These are phyloP conservation scores for Drosophila nannoptera DNA, from an alignment of 1,140 invertebrate genomes.

Conservation along the genomic window DNA sequence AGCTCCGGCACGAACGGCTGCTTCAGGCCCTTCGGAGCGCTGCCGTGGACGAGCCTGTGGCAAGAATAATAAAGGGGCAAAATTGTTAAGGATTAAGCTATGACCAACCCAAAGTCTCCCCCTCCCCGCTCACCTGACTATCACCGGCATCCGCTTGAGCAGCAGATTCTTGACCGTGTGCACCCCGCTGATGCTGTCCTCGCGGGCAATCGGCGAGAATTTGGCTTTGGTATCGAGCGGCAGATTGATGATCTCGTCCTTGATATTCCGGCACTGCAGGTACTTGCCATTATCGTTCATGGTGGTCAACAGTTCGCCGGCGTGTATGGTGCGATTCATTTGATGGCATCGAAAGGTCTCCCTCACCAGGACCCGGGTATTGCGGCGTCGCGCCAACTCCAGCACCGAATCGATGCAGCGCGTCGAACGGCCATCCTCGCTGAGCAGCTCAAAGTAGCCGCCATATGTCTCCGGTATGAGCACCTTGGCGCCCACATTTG, in stretches of 20 bases:
- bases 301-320: conserved; percentile 86
- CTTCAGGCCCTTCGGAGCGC: conserved; percentile 88
- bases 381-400: conserved; percentile 87
- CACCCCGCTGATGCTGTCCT: conserved; percentile 95
- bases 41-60: conserved; percentile 90
- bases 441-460: conserved; percentile 95
- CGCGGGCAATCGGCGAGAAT: conserved; percentile 93
- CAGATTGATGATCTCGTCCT: conserved; percentile 90
- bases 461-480: conserved; percentile 93
- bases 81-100: neutral
- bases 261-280: conserved; percentile 91
- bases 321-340: conserved; percentile 87
- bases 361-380: conserved; percentile 85
- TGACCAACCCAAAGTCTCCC: neutral
- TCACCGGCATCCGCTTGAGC: conserved; percentile 92
- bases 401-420: conserved; percentile 92
- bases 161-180: conserved; percentile 92
- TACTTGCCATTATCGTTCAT: conserved; percentile 87
- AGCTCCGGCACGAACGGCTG: conserved; percentile 90
- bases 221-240: conserved; percentile 91
- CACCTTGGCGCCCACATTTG: conserved; percentile 88
- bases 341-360: conserved; percentile 82
- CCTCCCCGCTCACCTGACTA: conserved; percentile 82
- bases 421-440: conserved; percentile 93
- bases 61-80: neutral